Base-by-base conservation (phyloP, 2,888 invertebrate genomes). In the Allygus modestus region DNA sequence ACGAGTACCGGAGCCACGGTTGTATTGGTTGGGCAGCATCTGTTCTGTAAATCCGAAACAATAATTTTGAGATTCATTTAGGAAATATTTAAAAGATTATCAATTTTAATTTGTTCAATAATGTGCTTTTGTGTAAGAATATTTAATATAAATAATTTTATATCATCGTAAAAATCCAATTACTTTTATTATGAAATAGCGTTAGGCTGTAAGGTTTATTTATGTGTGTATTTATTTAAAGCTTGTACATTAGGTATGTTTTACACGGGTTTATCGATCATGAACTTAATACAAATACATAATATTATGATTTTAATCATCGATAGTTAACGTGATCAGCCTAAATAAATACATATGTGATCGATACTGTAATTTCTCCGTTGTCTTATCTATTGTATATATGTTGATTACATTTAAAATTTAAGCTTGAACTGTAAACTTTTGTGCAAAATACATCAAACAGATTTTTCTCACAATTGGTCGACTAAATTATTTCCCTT, bases 341-440 rank as follows among this genome's bases (percentile, higher is more conserved):
- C 65, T 65, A 65, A 31, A 65, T 65, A 65, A 65, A 65, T 65
- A 65, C 65, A 65, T 65, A 65, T 65, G 65, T 65, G 65, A 65
- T 65, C 65, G 43, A 73, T 73, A 73, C 37, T 73, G 73, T 73
- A 73, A 73, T 73, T 46, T 77, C 41, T 77, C 46, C 23, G 28
- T 77, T 77, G 71, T 71, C 77, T 77, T 28, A 46, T 77, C 77
- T 46, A 77, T 77, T 77, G 77, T 77, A 77, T 77, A 77, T 77
- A 77, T 77, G 77, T 77, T 77, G 46, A 77, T 41, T 77, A 77
- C 77, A 77, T 77, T 73, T 77, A 46, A 77, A 77, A 77, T 77
- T 73, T 46, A 77, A 77, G 77, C 77, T 77, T 77, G 28, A 77
- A 77, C 77, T 77, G 77, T 77, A 77, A 77, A 77, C 77, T 77